phyloP scores from a whole-genome alignment of 1,140 invertebrate genomes.

The Drosophila watanabei region DNA sequence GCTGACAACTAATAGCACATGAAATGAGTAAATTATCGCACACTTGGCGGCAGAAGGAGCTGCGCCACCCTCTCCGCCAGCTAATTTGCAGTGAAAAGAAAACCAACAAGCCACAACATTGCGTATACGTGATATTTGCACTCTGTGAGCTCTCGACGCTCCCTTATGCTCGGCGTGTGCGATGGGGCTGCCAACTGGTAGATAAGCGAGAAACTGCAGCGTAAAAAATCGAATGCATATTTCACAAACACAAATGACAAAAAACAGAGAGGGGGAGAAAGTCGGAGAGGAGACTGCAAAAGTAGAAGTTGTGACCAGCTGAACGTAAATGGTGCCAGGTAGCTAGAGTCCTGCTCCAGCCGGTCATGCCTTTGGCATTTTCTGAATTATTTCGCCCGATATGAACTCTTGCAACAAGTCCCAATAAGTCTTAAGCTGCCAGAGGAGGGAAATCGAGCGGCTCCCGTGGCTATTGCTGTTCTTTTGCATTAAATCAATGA shows the following conservation, averaged over 20 bases:
- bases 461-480: conserved; percentile 47
- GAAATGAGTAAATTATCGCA: conserved; percentile 82
- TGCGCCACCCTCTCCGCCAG: conserved; percentile 31
- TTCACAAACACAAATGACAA: conserved; percentile 78
- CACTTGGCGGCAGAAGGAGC: conserved; percentile 25
- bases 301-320: conserved; percentile 15
- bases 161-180: conserved; percentile 3
- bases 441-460: conserved; percentile 37
- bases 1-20: conserved; percentile 78
- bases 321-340: conserved; percentile 21
- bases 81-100: conserved; percentile 77
- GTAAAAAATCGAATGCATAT: conserved; percentile 83
- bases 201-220: conserved; percentile 78
- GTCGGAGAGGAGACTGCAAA: neutral
- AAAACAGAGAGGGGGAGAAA: neutral
- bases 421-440: conserved; percentile 74
- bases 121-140: conserved; percentile 81
- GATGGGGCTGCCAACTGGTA: conserved; percentile 57
- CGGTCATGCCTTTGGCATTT: conserved; percentile 54
- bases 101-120: conserved; percentile 79
- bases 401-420: conserved; percentile 81
- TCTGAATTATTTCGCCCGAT: conserved; percentile 77
- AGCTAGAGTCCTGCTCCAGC: conserved; percentile 8
- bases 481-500: conserved; percentile 79
- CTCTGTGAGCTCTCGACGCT: conserved; percentile 15